phyloP scores from a whole-genome alignment of 2,888 invertebrate species.

The Spodoptera littoralis region DNA sequence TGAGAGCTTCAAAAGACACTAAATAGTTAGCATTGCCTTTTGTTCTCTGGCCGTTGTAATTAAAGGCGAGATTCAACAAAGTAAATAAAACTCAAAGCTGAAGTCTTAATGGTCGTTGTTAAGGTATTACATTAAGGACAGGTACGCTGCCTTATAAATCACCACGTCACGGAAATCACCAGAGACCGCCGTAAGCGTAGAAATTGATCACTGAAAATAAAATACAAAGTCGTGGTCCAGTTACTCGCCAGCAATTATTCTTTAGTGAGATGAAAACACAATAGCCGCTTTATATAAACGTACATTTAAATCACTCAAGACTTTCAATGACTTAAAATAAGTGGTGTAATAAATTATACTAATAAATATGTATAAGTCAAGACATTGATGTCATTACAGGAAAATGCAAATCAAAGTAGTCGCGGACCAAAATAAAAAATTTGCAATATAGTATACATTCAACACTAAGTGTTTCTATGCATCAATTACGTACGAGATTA shows the following conservation, averaged over 20 bases:
- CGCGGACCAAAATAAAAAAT: constrained; percentile 66
- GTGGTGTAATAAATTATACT: constrained; percentile 80
- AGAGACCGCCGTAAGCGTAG: constrained; percentile 67
- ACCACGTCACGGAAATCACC: constrained; percentile 68
- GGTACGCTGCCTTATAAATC: constrained; percentile 59
- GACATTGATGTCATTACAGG: constrained; percentile 77
- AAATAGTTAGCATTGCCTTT: constrained; percentile 37
- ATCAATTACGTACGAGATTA: constrained; percentile 50
- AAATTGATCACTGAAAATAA: constrained; percentile 74
- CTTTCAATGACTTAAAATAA: constrained; percentile 78
- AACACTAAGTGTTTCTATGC: constrained; percentile 59
- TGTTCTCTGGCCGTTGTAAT: constrained; percentile 43
- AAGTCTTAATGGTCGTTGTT: constrained; percentile 50
- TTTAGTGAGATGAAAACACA: constrained; percentile 77
- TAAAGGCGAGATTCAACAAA: constrained; percentile 38
- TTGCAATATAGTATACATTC: constrained; percentile 63
- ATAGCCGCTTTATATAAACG: constrained; percentile 75
- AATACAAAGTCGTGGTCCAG: constrained; percentile 74
- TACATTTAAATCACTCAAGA: constrained; percentile 76
- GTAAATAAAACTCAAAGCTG: constrained; percentile 45
- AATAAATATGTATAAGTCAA: constrained; percentile 81
- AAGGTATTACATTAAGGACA: constrained; percentile 54
- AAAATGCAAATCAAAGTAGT: constrained; percentile 77
- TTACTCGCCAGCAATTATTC: constrained; percentile 71
- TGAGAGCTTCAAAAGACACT: constrained; percentile 20